A percentile compares a stretch with the other conserved stretches of the same genome.
Evolutionary conservation across 2,888 invertebrate species (phyloP).

Genomic region (Physocephala rufipes): DNA sequence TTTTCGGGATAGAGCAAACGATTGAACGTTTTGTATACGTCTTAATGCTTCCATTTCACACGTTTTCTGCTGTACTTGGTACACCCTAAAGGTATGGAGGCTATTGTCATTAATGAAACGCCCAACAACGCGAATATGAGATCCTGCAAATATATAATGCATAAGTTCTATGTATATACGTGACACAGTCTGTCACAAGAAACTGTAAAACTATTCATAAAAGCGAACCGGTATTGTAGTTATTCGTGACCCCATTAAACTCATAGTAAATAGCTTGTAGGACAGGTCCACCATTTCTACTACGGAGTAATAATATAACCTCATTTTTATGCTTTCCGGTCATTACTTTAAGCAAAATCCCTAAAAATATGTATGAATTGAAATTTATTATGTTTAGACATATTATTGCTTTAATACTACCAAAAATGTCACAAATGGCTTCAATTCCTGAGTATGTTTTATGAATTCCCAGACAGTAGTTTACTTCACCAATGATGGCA

Average conservation of each 20-base stretch:
- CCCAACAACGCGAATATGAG: conserved; percentile 56
- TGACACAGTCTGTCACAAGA: conserved; percentile 1
- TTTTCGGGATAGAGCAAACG: conserved; percentile 55
- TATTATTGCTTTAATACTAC: conserved; percentile 45
- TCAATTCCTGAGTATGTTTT: conserved; percentile 51
- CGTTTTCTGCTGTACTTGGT: conserved; percentile 44
- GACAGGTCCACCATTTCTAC: conserved; percentile 55
- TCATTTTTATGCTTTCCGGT: conserved; percentile 55
- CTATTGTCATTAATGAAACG: conserved; percentile 54
- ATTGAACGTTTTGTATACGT: conserved; percentile 59
- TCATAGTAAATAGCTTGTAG: conserved; percentile 60
- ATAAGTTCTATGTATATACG: neutral
- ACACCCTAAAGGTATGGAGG: conserved; percentile 55
- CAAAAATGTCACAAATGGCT: conserved; percentile 59
- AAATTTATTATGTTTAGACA: neutral
- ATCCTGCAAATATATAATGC: conserved; percentile 48
- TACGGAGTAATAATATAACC: conserved; percentile 54
- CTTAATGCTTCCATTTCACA: conserved; percentile 46
- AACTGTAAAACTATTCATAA: no score
- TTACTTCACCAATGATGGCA: conserved; percentile 55
- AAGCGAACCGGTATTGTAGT: conserved; percentile 35
- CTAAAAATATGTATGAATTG: conserved; percentile 44
- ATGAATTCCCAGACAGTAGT: conserved; percentile 55
- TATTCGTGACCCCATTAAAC: conserved; percentile 47
- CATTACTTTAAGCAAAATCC: conserved; percentile 55